Evolutionary conservation across 2,888 invertebrate species (phyloP).

Genomic region (Drosophila paracracens): DNA sequence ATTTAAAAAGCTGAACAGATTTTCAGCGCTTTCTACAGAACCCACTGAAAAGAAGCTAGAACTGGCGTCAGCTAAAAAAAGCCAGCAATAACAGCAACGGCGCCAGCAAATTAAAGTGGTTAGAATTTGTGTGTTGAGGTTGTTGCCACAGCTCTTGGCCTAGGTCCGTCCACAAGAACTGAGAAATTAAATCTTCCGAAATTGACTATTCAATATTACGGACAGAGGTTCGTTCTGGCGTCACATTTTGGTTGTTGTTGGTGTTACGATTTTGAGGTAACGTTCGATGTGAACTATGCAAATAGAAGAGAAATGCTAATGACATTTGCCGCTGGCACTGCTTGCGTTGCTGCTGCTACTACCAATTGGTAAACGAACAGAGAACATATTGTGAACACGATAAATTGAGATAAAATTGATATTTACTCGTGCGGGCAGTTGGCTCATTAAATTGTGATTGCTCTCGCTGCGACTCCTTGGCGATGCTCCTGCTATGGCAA

Average conservation of each 20-base stretch:
- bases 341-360: conserved; percentile 8
- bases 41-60: conserved; percentile 3
- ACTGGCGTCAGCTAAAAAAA: conserved; percentile 21
- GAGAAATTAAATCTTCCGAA: not conserved
- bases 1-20: not conserved
- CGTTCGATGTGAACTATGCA: conserved; percentile 26
- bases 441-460: conserved; percentile 33
- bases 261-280: conserved; percentile 4
- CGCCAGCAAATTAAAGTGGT: conserved; percentile 29
- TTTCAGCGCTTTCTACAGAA: not conserved
- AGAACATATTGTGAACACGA: conserved; percentile 16
- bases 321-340: not conserved
- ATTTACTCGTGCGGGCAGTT: conserved; percentile 52
- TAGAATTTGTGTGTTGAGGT: conserved; percentile 2
- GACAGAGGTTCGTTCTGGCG: not conserved
- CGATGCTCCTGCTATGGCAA: conserved; percentile 2
- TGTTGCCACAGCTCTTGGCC: conserved; percentile 21
- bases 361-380: conserved; percentile 21
- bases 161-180: not conserved
- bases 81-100: conserved; percentile 26
- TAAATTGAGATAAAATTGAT: conserved; percentile 33
- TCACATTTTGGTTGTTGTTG: conserved; percentile 6
- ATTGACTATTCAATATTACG: conserved; percentile 15
- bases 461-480: conserved; percentile 5
- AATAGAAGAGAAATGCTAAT: conserved; percentile 31